phyloP scores from a whole-genome alignment of 2,888 invertebrate species.

The Synergus laeviventris region DNA sequence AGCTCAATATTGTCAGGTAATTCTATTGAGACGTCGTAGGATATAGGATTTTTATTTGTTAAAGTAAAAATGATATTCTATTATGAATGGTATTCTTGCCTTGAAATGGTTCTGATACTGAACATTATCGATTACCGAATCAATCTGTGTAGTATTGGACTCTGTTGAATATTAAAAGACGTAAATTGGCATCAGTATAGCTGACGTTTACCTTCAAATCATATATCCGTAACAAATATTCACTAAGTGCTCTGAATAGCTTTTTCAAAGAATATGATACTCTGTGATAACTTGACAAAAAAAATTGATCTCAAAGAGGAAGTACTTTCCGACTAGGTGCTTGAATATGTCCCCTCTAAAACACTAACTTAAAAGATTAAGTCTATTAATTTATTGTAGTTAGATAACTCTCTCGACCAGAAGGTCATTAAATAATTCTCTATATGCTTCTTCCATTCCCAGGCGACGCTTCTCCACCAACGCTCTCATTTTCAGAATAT shows the following conservation, averaged over 20 bases:
- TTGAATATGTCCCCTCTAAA: neutral
- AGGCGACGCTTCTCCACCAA: conserved; percentile 7
- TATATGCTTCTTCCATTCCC: neutral
- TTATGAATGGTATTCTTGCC: neutral
- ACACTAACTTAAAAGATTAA: neutral
- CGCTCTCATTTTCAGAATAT: conserved; percentile 3
- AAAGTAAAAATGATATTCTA: neutral
- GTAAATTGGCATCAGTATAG: neutral
- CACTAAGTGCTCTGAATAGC: neutral
- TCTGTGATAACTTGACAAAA: neutral
- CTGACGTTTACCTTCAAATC: neutral
- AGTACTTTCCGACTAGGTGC: neutral
- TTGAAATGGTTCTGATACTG: neutral
- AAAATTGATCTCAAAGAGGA: neutral
- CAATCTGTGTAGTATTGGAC: neutral
- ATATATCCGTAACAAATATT: neutral
- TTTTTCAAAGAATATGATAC: neutral
- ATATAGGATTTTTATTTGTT: neutral
- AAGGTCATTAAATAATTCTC: conserved; percentile 16
- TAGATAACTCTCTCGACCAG: neutral
- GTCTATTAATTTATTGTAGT: neutral
- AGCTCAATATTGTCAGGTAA: neutral
- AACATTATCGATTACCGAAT: neutral
- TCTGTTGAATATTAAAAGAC: conserved; percentile 3
- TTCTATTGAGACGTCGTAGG: neutral